Evolutionary conservation across 2,888 invertebrate species (phyloP).

Genomic region (Platycheirus albimanus): DNA sequence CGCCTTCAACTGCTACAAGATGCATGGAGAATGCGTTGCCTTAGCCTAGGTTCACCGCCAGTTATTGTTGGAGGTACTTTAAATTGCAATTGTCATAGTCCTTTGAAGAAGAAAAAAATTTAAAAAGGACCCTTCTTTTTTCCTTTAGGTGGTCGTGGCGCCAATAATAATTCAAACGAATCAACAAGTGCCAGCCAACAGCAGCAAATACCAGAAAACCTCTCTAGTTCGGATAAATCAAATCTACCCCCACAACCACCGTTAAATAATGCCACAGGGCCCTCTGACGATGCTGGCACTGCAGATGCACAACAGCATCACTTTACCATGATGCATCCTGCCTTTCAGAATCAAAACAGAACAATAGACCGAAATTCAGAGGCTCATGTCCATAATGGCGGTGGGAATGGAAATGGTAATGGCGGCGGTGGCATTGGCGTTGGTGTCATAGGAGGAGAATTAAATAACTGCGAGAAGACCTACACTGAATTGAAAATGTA

Average conservation of each 20-base stretch:
- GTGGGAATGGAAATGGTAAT: background rate
- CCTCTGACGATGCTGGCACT: slow-evolving; percentile 42
- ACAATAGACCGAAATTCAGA: slow-evolving; percentile 72
- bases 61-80: slow-evolving; percentile 84
- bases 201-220: slow-evolving; percentile 80
- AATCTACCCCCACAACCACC: slow-evolving; percentile 73
- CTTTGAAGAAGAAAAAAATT: slow-evolving; percentile 15
- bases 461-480: slow-evolving; percentile 79
- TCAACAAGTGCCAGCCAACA: slow-evolving; percentile 74
- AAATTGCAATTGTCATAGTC: background rate
- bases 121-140: background rate
- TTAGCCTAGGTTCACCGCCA: slow-evolving; percentile 87
- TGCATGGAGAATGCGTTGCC: slow-evolving; percentile 95
- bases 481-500: slow-evolving; percentile 82
- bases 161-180: slow-evolving; percentile 69
- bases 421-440: background rate
- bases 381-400: too few species aligned
- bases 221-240: slow-evolving; percentile 77
- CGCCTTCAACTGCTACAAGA: slow-evolving; percentile 93
- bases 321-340: slow-evolving; percentile 82
- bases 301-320: slow-evolving; percentile 70
- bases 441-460: slow-evolving; percentile 50
- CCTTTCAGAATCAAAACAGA: slow-evolving; percentile 79
- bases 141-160: slow-evolving; percentile 71
- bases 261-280: slow-evolving; percentile 66